A percentile compares a stretch with the other conserved stretches of the same genome.
These are phyloP conservation scores for Poecilia gillii DNA, from an alignment of 2,797 vertebrate genomes.

Conservation along the genomic window DNA sequence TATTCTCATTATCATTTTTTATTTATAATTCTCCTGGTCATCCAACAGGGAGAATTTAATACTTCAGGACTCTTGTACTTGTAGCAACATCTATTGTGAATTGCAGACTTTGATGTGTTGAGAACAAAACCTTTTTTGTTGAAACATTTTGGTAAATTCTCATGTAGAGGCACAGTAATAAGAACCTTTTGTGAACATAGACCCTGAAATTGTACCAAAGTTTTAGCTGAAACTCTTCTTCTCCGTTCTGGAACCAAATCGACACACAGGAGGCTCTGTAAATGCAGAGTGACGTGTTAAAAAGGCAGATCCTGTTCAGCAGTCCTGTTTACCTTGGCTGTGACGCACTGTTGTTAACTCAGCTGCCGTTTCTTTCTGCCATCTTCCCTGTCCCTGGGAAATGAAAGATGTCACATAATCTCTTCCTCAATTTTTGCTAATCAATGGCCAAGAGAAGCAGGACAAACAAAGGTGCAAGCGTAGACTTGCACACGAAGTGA, in stretches of 20 bases:
- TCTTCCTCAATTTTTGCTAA: slow-evolving; percentile 26
- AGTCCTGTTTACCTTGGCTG: neutral
- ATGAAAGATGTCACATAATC: slow-evolving; percentile 9
- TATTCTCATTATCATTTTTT: neutral
- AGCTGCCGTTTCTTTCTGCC: neutral
- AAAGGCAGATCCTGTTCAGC: neutral
- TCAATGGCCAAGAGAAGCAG: slow-evolving; percentile 29
- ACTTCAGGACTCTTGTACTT: neutral
- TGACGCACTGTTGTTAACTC: neutral
- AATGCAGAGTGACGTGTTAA: neutral
- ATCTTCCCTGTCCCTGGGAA: neutral
- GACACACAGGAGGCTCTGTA: neutral
- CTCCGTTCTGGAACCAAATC: neutral
- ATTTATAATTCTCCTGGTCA: neutral
- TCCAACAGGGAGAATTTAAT: neutral
- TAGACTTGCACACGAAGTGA: slow-evolving; percentile 33
- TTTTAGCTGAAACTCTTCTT: neutral
- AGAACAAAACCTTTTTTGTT: neutral
- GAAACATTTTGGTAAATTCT: neutral
- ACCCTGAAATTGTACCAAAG: neutral
- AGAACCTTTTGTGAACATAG: slow-evolving; percentile 1
- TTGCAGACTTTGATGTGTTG: neutral
- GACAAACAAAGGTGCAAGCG: slow-evolving; percentile 23
- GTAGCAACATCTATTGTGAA: neutral
- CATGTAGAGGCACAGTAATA: neutral